Conservation (phyloP, 2,113 vertebrate genomes). For the Brachionichthys hirsutus region DNA sequence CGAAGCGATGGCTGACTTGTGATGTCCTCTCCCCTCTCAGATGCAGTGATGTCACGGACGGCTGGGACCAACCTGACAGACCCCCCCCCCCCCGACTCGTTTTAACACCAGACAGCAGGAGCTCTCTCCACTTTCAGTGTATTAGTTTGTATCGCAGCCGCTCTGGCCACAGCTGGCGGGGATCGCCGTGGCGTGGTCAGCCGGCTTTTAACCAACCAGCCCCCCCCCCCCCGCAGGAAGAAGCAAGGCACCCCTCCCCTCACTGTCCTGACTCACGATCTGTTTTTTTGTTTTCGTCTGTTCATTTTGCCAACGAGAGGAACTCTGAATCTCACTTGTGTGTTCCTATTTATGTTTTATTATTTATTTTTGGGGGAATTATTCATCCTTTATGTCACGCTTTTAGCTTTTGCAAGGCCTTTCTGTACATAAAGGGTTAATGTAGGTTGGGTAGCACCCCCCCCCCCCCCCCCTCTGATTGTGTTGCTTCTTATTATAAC, state of each 20-base stretch:
- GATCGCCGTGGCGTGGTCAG: conserved; percentile 12
- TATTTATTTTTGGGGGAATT: conserved; percentile 35
- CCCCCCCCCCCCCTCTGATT: no score
- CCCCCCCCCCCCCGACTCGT: conserved; percentile 27
- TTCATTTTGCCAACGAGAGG: conserved; percentile 29
- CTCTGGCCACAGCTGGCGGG: conserved; percentile 22
- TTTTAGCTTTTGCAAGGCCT: conserved; percentile 33
- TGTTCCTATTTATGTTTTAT: conserved; percentile 53
- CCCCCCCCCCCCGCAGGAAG: no score
- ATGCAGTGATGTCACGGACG: conserved; percentile 9
- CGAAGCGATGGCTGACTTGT: no score
- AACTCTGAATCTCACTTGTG: conserved; percentile 66
- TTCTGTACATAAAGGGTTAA: conserved; percentile 22
- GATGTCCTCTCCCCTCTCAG: neutral
- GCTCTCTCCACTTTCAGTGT: conserved; percentile 22
- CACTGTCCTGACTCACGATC: conserved; percentile 28
- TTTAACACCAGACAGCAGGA: conserved; percentile 51
- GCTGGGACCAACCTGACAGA: conserved; percentile 17
- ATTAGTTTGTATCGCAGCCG: conserved; percentile 29
- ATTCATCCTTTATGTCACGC: conserved; percentile 53
- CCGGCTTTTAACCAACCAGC: conserved; percentile 58
- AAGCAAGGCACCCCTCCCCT: conserved; percentile 32
- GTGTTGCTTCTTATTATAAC: neutral
- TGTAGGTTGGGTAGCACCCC: neutral
- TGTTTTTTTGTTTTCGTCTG: conserved; percentile 14